Evolutionary conservation across 1,140 invertebrate species (phyloP).

Genomic region (Holcopasites calliopsidis): DNA sequence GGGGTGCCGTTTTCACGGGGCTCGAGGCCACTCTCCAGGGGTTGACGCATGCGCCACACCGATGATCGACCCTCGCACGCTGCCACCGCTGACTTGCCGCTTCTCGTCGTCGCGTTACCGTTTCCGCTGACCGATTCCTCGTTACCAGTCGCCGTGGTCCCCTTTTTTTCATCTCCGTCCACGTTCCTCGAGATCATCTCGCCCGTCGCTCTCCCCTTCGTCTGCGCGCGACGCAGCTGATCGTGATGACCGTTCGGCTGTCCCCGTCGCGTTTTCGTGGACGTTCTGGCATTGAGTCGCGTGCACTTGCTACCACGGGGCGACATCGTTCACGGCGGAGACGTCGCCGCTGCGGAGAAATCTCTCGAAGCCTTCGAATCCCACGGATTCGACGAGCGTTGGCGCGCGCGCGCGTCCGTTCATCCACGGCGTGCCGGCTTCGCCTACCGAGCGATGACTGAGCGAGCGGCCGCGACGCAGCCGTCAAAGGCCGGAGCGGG

Average conservation of each 20-base stretch:
- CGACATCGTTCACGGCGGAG: constrained; percentile 49
- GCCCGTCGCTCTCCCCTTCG: constrained; percentile 9
- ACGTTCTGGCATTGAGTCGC: constrained; percentile 55
- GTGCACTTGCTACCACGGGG: constrained; percentile 63
- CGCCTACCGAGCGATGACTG: constrained; percentile 78
- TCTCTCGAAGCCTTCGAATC: constrained; percentile 27
- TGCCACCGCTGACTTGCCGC: constrained; percentile 41
- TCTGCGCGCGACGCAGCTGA: too few species aligned
- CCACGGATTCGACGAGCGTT: constrained; percentile 41
- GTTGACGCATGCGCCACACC: constrained; percentile 69
- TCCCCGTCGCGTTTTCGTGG: constrained; percentile 2
- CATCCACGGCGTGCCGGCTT: constrained; percentile 68
- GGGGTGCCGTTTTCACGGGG: constrained; percentile 55
- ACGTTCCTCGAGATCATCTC: constrained; percentile 4
- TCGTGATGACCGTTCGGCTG: not conserved
- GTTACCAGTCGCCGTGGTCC: not conserved
- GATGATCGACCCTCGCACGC: constrained; percentile 73
- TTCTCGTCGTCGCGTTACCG: constrained; percentile 12
- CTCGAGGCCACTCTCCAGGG: constrained; percentile 60
- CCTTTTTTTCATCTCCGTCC: constrained; percentile 6
- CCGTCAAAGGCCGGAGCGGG: constrained; percentile 77
- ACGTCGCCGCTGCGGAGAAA: not conserved
- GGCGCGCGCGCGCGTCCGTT: constrained; percentile 55
- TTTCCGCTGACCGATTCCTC: constrained; percentile 11
- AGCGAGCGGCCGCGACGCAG: constrained; percentile 75